Percentiles rank a stretch among this genome's conserved stretches.
These are phyloP conservation scores for Maniola jurtina DNA, from an alignment of 1,140 invertebrate genomes.

Conservation along the genomic window DNA sequence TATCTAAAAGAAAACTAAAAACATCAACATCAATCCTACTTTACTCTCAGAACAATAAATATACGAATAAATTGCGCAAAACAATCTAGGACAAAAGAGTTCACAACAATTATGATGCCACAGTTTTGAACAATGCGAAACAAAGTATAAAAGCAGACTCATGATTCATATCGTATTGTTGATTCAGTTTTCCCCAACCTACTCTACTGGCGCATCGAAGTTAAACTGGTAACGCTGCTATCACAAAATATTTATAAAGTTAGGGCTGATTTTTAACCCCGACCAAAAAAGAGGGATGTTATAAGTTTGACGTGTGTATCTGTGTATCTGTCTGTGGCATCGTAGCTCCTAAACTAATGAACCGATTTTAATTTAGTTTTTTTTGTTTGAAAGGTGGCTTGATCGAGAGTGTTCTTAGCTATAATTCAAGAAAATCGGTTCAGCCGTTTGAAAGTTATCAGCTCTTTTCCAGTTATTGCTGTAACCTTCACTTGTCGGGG, in stretches of 20 bases:
- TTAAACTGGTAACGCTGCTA: slow-evolving; percentile 12
- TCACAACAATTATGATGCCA: slow-evolving; percentile 3
- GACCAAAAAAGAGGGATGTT: too few species aligned
- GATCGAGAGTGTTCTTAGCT: too few species aligned
- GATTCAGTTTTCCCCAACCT: slow-evolving; percentile 14
- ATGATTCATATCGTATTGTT: slow-evolving; percentile 24
- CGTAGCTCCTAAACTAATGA: too few species aligned
- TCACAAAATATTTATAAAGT: background rate
- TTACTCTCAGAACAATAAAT: slow-evolving; percentile 5
- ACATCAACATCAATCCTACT: background rate
- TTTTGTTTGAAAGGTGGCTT: too few species aligned
- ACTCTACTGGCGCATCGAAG: background rate
- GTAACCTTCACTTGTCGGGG: too few species aligned
- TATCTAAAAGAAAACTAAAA: background rate
- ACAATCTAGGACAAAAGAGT: slow-evolving; percentile 6
- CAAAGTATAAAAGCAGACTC: slow-evolving; percentile 17
- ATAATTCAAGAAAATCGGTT: too few species aligned
- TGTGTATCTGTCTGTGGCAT: too few species aligned
- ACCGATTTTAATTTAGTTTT: too few species aligned
- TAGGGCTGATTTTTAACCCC: too few species aligned
- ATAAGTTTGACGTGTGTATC: too few species aligned
- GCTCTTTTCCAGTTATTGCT: too few species aligned
- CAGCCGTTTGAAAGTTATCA: too few species aligned
- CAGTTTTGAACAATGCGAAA: slow-evolving; percentile 17
- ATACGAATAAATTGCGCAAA: slow-evolving; percentile 4